Evolutionary conservation across 1,140 invertebrate species (phyloP), one percentile per base, ranked within the genome.

Genomic region (Aphelenchoides fujianensis): DNA sequence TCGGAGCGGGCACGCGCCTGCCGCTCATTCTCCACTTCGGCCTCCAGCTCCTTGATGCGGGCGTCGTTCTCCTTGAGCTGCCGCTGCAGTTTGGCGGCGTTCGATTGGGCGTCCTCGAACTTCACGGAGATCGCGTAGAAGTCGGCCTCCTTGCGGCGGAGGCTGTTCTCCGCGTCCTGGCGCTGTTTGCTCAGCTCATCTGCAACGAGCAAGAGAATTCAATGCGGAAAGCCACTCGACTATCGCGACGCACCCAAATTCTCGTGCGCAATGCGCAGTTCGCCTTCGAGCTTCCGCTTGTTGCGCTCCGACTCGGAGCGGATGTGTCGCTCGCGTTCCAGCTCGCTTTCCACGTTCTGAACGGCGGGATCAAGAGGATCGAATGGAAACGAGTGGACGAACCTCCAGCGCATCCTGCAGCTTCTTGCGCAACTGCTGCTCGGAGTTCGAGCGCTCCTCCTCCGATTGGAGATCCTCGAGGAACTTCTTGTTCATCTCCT

Each of bases 321-420:
- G 72, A 93, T 89, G 89, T 98, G 97, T 92, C 98, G 98, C 87
- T 99, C 96, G 79, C 95, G 92, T 87, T 98, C 95, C 73, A 98
- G 87, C 52, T 93, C 94, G 85, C 97, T 95, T 87, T 98, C 95
- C 75, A 97, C 76, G 2, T 53, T 55, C 54, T 78, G 23, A 68
- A n/a, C n/a, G n/a, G n/a, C n/a, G n/a, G n/a, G n/a, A n/a, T n/a
- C n/a, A n/a, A n/a, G n/a, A n/a, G n/a, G n/a, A n/a, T n/a, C n/a
- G n/a, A n/a, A n/a, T n/a, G n/a, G n/a, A n/a, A n/a, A n/a, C 85
- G n/a, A 5, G 78, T 68, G 68, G 97, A 89, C 79, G 94, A 96
- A 85, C 95, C 92, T 88, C 79, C 85, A 98, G 89, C 79, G 94
- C 97, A 85, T 95, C 92, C 88, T 98, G 95, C 80, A 98, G 89